Evolutionary conservation across 2,113 vertebrate genomes (phyloP).

Genomic region (human (Homo sapiens)): DNA sequence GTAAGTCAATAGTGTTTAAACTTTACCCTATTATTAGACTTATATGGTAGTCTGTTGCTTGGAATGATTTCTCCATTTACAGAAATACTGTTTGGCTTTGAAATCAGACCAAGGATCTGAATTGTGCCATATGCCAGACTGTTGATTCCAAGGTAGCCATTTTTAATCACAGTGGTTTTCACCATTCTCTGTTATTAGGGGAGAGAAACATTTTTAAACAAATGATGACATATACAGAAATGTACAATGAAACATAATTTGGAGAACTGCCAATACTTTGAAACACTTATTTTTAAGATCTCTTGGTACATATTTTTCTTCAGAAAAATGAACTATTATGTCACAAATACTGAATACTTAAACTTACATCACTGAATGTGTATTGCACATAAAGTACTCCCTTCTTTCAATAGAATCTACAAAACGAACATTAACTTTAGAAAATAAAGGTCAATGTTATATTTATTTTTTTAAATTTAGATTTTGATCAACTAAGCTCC

Average conservation of each 20-base stretch:
- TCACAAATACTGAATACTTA: not conserved
- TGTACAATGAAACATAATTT: not conserved
- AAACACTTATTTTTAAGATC: slow-evolving; percentile 30
- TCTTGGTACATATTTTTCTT: not conserved
- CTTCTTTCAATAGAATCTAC: slow-evolving; percentile 67
- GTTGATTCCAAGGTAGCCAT: slow-evolving; percentile 69
- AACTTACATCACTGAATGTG: slow-evolving; percentile 73
- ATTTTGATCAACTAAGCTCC: not conserved
- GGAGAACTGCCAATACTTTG: not conserved
- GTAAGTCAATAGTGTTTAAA: slow-evolving; percentile 32
- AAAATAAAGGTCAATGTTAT: not conserved
- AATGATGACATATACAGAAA: not conserved
- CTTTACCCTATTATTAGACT: slow-evolving; percentile 66
- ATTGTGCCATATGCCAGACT: slow-evolving; percentile 65
- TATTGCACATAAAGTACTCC: slow-evolving; percentile 74
- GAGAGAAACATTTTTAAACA: slow-evolving; percentile 58
- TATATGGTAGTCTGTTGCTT: slow-evolving; percentile 16
- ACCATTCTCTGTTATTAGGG: slow-evolving; percentile 66
- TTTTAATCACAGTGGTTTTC: slow-evolving; percentile 74
- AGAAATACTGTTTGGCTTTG: slow-evolving; percentile 60
- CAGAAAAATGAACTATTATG: slow-evolving; percentile 21
- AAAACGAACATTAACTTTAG: slow-evolving; percentile 60
- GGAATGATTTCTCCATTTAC: slow-evolving; percentile 65
- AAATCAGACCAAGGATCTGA: slow-evolving; percentile 70
- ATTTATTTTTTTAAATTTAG: not conserved